Evolutionary conservation across 1,140 invertebrate genomes (phyloP).

Genomic region (Macrostomum lignano): DNA sequence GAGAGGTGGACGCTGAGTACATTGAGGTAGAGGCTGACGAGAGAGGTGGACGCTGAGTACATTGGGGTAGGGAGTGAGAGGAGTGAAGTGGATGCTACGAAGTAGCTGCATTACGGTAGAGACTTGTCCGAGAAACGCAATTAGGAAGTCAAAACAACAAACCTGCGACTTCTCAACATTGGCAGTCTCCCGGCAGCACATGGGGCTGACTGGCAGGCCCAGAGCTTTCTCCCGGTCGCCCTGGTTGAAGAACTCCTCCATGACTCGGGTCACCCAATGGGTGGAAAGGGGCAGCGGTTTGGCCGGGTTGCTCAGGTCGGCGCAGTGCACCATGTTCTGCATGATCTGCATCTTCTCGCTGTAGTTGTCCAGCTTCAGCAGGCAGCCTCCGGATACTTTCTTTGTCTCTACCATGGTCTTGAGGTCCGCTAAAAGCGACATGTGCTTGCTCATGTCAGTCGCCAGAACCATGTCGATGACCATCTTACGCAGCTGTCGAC

Average conservation of each 20-base stretch:
- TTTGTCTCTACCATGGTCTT: constrained; percentile 56
- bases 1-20: no score
- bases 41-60: no score
- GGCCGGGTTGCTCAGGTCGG: constrained; percentile 77
- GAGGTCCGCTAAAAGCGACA: constrained; percentile 4
- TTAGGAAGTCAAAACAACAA: no score
- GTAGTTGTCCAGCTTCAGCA: constrained; percentile 67
- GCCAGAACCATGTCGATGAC: constrained; percentile 84
- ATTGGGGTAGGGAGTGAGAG: no score
- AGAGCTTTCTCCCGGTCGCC: constrained; percentile 17
- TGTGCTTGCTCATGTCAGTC: constrained; percentile 81
- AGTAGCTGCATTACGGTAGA: no score
- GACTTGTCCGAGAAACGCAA: no score
- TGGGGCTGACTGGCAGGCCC: constrained; percentile 7
- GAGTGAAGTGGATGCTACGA: no score
- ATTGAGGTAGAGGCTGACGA: no score
- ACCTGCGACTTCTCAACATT: constrained; percentile 5
- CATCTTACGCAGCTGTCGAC: constrained; percentile 73
- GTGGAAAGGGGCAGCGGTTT: constrained; percentile 64
- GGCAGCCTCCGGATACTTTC: constrained; percentile 66
- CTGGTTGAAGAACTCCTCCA: constrained; percentile 84
- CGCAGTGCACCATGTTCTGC: constrained; percentile 84
- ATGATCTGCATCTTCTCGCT: constrained; percentile 96
- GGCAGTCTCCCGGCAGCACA: constrained; percentile 7
- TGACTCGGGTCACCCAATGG: constrained; percentile 59